A percentile compares a stretch with the other conserved stretches of the same genome.
Evolutionary conservation across 2,888 invertebrate genomes (phyloP).

Genomic region (Diarsia rubi): DNA sequence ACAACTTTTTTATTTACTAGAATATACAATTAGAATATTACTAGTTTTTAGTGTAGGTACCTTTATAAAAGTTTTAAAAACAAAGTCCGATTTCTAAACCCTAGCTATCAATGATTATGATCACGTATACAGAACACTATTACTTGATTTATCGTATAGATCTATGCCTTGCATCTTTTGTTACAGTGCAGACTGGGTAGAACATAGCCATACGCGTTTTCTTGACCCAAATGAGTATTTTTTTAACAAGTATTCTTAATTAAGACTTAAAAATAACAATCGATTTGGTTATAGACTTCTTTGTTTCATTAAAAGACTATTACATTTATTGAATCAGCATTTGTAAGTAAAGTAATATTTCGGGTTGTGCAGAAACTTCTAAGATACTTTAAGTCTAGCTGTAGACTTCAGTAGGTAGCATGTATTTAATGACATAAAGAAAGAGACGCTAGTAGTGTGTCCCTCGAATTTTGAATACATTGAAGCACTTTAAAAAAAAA

Average conservation of each 20-base stretch:
- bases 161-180: no score
- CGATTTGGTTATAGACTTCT: neutral
- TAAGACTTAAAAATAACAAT: neutral
- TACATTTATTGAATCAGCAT: neutral
- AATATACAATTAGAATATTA: neutral
- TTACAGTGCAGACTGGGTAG: no score
- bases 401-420: neutral
- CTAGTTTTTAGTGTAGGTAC: no score
- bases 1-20: conserved; percentile 18
- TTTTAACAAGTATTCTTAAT: neutral
- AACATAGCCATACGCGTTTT: no score
- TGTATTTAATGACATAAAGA: neutral
- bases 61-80: no score
- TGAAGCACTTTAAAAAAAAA: no score
- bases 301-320: neutral
- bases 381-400: neutral
- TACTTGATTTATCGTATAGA: no score
- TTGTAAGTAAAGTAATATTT: neutral
- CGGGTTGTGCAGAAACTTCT: neutral
- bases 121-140: no score
- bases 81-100: no score
- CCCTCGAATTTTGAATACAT: neutral
- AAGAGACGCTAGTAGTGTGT: neutral
- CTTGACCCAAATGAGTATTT: no score
- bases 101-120: no score